These are phyloP conservation scores for Diplogasteroides magnus DNA, from an alignment of 1,140 invertebrate species.

Conservation along the genomic window DNA sequence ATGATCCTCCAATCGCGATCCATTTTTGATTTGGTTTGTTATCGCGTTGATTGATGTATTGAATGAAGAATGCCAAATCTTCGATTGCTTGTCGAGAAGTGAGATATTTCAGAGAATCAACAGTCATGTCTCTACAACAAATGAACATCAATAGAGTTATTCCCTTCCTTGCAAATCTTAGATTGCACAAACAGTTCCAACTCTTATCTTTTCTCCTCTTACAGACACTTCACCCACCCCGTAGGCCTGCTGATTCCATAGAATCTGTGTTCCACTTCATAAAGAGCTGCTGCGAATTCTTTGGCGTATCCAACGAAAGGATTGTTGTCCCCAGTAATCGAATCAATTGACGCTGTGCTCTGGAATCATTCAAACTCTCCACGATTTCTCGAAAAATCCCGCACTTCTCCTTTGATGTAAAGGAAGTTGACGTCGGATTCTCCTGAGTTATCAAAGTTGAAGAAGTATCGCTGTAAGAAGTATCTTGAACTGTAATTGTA, in stretches of 20 bases:
- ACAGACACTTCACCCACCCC: background rate
- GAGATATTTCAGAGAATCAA: background rate
- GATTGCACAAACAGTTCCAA: background rate
- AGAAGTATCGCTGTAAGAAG: background rate
- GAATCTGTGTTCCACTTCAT: background rate
- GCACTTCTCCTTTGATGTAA: background rate
- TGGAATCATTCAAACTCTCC: background rate
- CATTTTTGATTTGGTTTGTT: background rate
- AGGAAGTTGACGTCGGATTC: background rate
- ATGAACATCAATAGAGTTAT: background rate
- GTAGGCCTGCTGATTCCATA: background rate
- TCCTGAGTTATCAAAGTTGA: background rate
- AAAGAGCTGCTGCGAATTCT: background rate
- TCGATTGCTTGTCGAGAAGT: slow-evolving; percentile 3
- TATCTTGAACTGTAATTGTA: too few relatives aligned
- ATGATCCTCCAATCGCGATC: background rate
- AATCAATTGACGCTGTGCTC: background rate
- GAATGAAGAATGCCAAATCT: slow-evolving; percentile 1
- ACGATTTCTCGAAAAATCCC: background rate
- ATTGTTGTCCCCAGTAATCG: background rate
- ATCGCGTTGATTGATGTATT: background rate
- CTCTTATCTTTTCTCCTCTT: background rate
- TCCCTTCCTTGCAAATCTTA: background rate
- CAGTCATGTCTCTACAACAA: background rate
- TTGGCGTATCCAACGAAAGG: background rate